Percentiles rank a stretch among this genome's conserved stretches.
Conservation (phyloP, 2,113 vertebrate genomes). For the Xyrauchen texanus region DNA sequence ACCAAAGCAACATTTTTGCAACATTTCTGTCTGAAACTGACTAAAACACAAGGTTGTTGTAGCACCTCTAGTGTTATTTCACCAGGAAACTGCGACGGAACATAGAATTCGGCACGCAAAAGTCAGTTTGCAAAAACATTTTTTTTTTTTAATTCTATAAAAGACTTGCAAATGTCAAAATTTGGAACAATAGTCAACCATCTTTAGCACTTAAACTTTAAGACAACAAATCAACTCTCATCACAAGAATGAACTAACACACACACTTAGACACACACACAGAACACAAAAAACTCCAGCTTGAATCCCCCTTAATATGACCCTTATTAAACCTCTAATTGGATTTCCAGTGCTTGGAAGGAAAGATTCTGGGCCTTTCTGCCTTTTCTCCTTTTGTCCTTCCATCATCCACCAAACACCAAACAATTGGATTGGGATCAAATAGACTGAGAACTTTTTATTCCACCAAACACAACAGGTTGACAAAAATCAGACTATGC, state of each 20-base stretch:
- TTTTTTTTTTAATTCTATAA: too few relatives aligned
- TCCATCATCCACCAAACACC: slow-evolving; percentile 62
- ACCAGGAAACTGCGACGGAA: too few relatives aligned
- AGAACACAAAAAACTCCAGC: slow-evolving; percentile 73
- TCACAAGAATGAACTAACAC: too few relatives aligned
- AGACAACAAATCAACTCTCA: not conserved
- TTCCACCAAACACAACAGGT: slow-evolving; percentile 65
- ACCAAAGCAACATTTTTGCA: too few relatives aligned
- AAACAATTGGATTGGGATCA: slow-evolving; percentile 68
- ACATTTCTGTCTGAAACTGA: too few relatives aligned
- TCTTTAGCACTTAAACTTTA: not conserved
- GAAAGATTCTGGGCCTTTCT: slow-evolving; percentile 72
- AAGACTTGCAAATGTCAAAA: not conserved
- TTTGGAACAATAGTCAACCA: not conserved
- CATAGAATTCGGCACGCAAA: too few relatives aligned
- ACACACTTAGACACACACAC: not conserved
- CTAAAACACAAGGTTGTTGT: too few relatives aligned
- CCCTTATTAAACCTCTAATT: slow-evolving; percentile 81
- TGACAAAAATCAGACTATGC: slow-evolving; percentile 77
- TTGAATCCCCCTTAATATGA: slow-evolving; percentile 89
- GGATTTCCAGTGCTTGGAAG: slow-evolving; percentile 80
- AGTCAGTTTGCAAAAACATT: too few relatives aligned
- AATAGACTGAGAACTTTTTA: slow-evolving; percentile 65
- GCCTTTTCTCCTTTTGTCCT: slow-evolving; percentile 69
- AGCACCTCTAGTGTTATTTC: too few relatives aligned